Percentiles rank a stretch among this genome's conserved stretches.
These are phyloP conservation scores for Canis aureus DNA, from an alignment of 2,113 vertebrate genomes.

Conservation along the genomic window DNA sequence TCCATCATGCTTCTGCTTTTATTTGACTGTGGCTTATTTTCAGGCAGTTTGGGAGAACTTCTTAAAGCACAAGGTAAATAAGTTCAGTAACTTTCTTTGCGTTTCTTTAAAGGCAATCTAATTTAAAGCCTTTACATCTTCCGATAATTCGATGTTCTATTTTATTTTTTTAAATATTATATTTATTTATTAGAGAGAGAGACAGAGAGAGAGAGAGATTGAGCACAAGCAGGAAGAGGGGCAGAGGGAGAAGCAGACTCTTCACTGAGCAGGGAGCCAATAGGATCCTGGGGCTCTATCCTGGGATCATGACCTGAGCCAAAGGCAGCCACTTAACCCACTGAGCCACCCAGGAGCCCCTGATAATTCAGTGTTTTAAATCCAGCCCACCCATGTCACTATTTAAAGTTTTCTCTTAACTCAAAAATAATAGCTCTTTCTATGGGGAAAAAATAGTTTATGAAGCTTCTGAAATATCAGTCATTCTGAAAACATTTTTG, in stretches of 20 bases:
- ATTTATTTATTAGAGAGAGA: background rate
- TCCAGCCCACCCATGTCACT: background rate
- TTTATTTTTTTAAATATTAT: background rate
- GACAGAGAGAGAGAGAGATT: background rate
- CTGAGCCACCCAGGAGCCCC: background rate
- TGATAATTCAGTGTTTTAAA: conserved; percentile 37
- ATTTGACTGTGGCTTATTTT: conserved; percentile 41
- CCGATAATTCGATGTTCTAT: conserved; percentile 21
- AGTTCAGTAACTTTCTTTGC: background rate
- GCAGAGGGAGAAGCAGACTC: background rate
- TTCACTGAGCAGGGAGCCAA: background rate
- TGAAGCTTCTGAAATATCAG: background rate
- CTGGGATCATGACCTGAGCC: background rate
- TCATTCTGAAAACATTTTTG: background rate
- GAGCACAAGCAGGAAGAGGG: background rate
- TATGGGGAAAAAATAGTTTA: background rate
- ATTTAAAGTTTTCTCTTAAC: conserved; percentile 34
- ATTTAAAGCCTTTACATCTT: conserved; percentile 37
- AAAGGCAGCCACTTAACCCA: background rate
- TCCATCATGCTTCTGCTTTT: conserved; percentile 48
- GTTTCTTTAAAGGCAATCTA: background rate
- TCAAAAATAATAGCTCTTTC: background rate
- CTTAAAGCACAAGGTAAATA: background rate
- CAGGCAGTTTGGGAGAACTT: conserved; percentile 51
- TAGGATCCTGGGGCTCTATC: background rate